phyloP scores from a whole-genome alignment of 2,888 invertebrate species.

The Pollenia labialis region DNA sequence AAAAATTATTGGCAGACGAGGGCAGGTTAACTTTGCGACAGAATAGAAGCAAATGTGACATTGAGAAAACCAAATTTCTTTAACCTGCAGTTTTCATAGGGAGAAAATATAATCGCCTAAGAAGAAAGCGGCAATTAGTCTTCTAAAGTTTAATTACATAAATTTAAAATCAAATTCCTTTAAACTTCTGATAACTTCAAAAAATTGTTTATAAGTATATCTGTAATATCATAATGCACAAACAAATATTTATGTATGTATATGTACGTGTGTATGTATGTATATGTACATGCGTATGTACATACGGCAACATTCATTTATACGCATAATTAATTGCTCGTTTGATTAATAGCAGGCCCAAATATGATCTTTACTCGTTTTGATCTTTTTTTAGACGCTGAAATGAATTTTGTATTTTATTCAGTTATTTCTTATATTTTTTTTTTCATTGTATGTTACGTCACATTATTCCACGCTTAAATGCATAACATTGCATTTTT shows the following conservation, averaged over 20 bases:
- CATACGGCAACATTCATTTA: conserved; percentile 41
- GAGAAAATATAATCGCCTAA: too few species aligned
- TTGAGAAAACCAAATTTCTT: too few species aligned
- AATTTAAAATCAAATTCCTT: conserved; percentile 2
- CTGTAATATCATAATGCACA: conserved; percentile 6
- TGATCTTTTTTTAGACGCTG: conserved; percentile 57
- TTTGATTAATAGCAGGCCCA: conserved; percentile 78
- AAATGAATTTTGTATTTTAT: conserved; percentile 42
- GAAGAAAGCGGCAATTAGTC: too few species aligned
- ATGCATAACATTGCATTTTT: conserved; percentile 68
- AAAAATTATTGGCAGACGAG: too few species aligned
- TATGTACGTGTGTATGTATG: not conserved
- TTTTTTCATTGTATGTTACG: conserved; percentile 48
- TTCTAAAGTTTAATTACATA: too few species aligned
- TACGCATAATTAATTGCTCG: conserved; percentile 77
- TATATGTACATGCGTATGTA: not conserved
- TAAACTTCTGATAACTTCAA: not conserved
- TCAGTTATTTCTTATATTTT: conserved; percentile 1
- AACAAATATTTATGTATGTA: not conserved
- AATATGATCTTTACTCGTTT: conserved; percentile 70
- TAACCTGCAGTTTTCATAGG: too few species aligned
- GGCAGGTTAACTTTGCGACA: too few species aligned
- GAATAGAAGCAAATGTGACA: too few species aligned
- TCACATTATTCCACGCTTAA: conserved; percentile 74
- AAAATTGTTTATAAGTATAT: not conserved